Conservation (phyloP, 2,113 vertebrate species). For the Donacobius atricapilla region DNA sequence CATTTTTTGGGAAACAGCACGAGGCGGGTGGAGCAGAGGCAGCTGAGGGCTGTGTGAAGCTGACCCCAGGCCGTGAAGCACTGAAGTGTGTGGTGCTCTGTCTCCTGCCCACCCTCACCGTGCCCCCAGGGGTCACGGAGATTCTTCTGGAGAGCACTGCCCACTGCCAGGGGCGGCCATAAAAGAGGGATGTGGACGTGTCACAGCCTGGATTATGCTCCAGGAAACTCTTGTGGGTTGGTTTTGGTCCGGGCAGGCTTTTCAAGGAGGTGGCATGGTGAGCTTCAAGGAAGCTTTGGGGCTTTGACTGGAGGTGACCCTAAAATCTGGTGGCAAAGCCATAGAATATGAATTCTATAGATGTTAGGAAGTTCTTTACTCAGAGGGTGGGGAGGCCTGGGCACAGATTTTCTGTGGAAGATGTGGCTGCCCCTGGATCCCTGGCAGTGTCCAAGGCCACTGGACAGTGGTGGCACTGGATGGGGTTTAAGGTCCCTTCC, state of each 20-base stretch:
- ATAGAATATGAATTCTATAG: background rate
- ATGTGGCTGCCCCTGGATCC: background rate
- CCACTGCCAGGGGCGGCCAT: background rate
- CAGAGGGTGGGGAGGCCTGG: fast-evolving
- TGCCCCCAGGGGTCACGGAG: background rate
- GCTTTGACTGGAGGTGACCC: background rate
- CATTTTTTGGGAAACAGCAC: background rate
- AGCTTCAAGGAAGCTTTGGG: background rate
- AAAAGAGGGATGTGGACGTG: background rate
- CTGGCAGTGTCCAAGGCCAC: background rate
- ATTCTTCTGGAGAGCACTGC: background rate
- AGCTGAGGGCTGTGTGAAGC: background rate
- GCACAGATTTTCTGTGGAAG: fast-evolving
- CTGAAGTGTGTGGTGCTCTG: background rate
- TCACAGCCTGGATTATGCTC: background rate
- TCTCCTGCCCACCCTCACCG: fast-evolving
- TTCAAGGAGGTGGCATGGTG: background rate
- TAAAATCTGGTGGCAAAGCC: background rate
- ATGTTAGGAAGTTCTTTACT: background rate
- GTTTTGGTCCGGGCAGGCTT: background rate
- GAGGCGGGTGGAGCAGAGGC: background rate
- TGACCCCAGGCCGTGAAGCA: background rate
- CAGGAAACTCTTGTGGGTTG: fast-evolving
- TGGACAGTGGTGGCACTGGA: too few relatives aligned
- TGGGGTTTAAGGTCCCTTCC: fast-evolving